Base-by-base conservation (phyloP, 2,888 invertebrate species). In the Sturmia bella region DNA sequence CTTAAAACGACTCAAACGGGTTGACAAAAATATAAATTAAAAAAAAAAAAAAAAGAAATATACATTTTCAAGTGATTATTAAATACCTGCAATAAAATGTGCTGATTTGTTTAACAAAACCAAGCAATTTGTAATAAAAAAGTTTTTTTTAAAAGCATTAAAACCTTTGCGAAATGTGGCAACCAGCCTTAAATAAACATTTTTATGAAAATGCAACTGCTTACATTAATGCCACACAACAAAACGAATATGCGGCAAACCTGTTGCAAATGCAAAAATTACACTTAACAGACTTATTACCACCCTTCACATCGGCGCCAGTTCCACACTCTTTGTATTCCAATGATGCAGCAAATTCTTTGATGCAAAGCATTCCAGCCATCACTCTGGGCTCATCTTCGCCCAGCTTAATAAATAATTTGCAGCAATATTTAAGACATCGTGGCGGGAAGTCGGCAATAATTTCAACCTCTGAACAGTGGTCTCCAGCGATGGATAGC, bases 201-300 rank as follows among this genome's bases (percentile, higher is more conserved):
- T 72, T 72, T 24, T 66, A 45, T 52, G 59, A 17, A 3, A 57
- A 12, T 1, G 6, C 21, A 17, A 7, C 19, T 27, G 21, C 57
- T 24, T 52, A 64, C 43, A 24, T 27, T 24, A 37, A 48, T 43
- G 37, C 2, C 37, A 32, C 32, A 19, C 43, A 39, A 15, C 66
- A 66, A 27, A 59, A 70, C 48, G 72, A 76, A 66, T 24, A 59
- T 32, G 45, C 59, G 24, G 52, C 56, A 15, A 76, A 81, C 63
- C 43, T 73, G 15, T 59, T 78, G 27, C 69, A 74, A 59, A 64
- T 78, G 21, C 63, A 78, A 12, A 78, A 82, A 50, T 39, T 78
- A 48, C 74, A 78, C 27, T 15, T 74, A 39, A 70, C 41, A 12
- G 74, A 82, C 15, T 56, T 68, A 13, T 7, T 72, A 24, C 37